These are phyloP conservation scores for Pangasianodon gigas DNA, from an alignment of 2,113 vertebrate genomes.

Conservation along the genomic window DNA sequence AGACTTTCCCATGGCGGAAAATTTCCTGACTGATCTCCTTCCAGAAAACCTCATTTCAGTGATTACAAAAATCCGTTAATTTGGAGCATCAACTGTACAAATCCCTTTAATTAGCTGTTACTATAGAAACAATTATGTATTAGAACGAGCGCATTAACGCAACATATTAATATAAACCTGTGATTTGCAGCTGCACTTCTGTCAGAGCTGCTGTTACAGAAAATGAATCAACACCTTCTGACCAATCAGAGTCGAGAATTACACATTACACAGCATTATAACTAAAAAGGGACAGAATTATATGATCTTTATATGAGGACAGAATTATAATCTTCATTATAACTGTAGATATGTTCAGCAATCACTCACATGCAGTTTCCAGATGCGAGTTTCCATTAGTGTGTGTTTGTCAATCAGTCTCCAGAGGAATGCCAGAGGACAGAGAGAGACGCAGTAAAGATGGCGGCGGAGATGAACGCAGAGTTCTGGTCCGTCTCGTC, in stretches of 20 bases:
- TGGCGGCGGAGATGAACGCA: constrained; percentile 82
- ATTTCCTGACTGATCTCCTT: no score
- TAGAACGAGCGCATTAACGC: not conserved
- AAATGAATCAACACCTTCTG: not conserved
- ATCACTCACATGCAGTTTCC: not conserved
- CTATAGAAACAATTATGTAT: not conserved
- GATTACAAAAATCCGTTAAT: not conserved
- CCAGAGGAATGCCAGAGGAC: constrained; percentile 76
- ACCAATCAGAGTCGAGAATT: not conserved
- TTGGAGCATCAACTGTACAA: not conserved
- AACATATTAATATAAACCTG: not conserved
- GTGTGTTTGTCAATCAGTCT: constrained; percentile 69
- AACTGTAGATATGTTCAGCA: no score
- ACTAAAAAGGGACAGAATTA: not conserved
- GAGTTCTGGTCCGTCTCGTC: constrained; percentile 92
- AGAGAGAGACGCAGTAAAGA: constrained; percentile 79
- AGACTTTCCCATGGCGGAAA: no score
- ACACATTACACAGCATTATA: not conserved
- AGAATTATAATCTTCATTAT: no score
- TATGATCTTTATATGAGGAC: no score
- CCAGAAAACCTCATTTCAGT: not conserved
- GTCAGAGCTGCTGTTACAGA: not conserved
- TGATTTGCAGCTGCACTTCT: not conserved
- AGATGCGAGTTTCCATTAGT: not conserved
- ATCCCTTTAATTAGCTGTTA: not conserved